Evolutionary conservation across 2,888 invertebrate species (phyloP).

Genomic region (Agelastica alni): DNA sequence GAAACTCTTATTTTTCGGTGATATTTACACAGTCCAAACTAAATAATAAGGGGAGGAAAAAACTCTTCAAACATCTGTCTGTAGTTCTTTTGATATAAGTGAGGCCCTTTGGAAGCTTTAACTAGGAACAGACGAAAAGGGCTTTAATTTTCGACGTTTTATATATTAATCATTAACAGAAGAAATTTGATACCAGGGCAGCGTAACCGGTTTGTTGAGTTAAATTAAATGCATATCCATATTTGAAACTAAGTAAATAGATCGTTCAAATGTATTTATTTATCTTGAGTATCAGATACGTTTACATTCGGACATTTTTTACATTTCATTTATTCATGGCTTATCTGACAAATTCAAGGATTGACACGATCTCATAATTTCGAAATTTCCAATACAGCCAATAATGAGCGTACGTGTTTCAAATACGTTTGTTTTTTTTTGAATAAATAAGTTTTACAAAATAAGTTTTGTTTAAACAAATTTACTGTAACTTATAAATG

Average conservation of each 20-base stretch:
- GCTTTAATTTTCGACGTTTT: conserved; percentile 25
- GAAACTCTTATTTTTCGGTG: conserved; percentile 21
- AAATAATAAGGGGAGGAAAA: conserved; percentile 28
- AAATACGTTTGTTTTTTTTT: no score
- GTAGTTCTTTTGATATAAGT: conserved; percentile 5
- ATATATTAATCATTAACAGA: conserved; percentile 19
- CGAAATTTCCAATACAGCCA: no score
- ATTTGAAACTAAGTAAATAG: conserved; percentile 3
- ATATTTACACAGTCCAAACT: conserved; percentile 27
- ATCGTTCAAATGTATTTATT: conserved; percentile 4
- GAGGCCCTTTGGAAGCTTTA: background rate
- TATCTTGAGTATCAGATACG: background rate
- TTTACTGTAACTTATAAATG: no score
- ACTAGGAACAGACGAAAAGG: background rate
- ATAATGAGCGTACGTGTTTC: no score
- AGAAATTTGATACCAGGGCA: conserved; percentile 20
- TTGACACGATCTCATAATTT: background rate
- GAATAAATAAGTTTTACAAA: no score
- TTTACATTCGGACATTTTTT: background rate
- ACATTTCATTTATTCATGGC: background rate
- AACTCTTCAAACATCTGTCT: conserved; percentile 27
- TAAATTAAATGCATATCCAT: conserved; percentile 7
- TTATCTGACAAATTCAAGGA: background rate
- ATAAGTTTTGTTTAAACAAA: no score
- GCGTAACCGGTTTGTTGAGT: conserved; percentile 10